Conservation (phyloP, 2,888 invertebrate genomes). For the Habroteleia sp. region DNA sequence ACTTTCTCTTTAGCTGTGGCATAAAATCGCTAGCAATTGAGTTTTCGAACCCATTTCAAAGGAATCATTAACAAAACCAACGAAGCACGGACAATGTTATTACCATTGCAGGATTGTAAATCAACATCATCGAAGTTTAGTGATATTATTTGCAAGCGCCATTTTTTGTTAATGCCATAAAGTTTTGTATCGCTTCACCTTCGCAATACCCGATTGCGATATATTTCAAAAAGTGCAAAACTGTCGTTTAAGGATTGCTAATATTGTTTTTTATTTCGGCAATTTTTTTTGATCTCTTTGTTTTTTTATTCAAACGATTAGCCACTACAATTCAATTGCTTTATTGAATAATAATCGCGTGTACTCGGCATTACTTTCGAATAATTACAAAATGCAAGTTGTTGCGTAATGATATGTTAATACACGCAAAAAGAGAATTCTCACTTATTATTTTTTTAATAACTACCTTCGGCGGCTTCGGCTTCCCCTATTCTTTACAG, state of each 20-base stretch:
- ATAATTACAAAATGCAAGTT: slow-evolving; percentile 34
- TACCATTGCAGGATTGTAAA: slow-evolving; percentile 6
- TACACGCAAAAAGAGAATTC: slow-evolving; percentile 51
- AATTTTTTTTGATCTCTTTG: not conserved
- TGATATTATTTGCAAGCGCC: slow-evolving; percentile 7
- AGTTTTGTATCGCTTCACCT: too few relatives aligned
- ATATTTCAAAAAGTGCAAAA: too few relatives aligned
- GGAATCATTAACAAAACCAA: slow-evolving; percentile 37
- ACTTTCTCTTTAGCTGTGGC: slow-evolving; percentile 21
- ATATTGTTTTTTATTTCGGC: too few relatives aligned
- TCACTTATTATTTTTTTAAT: slow-evolving; percentile 57
- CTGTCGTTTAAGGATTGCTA: too few relatives aligned
- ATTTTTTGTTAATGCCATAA: too few relatives aligned
- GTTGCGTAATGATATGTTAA: slow-evolving; percentile 53
- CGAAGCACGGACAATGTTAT: slow-evolving; percentile 44
- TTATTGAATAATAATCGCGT: slow-evolving; percentile 21
- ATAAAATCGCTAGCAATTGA: slow-evolving; percentile 19
- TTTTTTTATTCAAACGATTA: too few relatives aligned
- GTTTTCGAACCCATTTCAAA: slow-evolving; percentile 31
- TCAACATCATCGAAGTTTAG: slow-evolving; percentile 14
- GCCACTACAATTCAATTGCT: too few relatives aligned
- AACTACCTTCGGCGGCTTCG: slow-evolving; percentile 44
- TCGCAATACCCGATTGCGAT: too few relatives aligned
- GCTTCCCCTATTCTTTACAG: slow-evolving; percentile 31
- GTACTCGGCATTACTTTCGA: slow-evolving; percentile 29